Conservation (phyloP, 2,113 vertebrate genomes). For the Anser cygnoides region DNA sequence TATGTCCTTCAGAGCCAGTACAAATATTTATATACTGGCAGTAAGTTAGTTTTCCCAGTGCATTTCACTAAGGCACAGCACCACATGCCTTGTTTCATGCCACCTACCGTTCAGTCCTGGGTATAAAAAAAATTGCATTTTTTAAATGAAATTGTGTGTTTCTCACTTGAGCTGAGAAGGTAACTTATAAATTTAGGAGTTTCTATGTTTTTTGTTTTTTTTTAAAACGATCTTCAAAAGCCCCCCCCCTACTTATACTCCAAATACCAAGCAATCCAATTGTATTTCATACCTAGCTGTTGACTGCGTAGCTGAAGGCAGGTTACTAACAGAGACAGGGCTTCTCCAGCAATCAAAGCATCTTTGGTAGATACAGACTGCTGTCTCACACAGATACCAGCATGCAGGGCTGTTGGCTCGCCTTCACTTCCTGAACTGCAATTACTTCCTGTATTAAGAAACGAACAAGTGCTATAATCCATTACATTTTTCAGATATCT, state of each 20-base stretch:
- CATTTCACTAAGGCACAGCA: background rate
- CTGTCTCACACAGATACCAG: slow-evolving; percentile 95
- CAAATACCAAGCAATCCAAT: background rate
- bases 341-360: slow-evolving; percentile 94
- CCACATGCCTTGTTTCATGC: background rate
- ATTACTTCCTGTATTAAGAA: slow-evolving; percentile 87
- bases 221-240: background rate
- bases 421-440: slow-evolving; percentile 98
- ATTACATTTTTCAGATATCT: background rate
- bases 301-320: slow-evolving; percentile 96
- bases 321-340: slow-evolving; percentile 94
- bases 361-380: slow-evolving; percentile 95
- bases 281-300: slow-evolving; percentile 84
- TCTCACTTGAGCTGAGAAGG: background rate
- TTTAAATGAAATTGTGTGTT: background rate
- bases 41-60: background rate
- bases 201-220: background rate
- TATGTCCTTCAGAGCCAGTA: background rate
- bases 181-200: background rate
- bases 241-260: background rate
- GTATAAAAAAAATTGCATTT: background rate
- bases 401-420: slow-evolving; percentile 88
- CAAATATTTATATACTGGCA: slow-evolving; percentile 40
- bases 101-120: background rate
- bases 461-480: background rate